Evolutionary conservation across 1,140 invertebrate species (phyloP).

Genomic region (Cryptotermes secundus): DNA sequence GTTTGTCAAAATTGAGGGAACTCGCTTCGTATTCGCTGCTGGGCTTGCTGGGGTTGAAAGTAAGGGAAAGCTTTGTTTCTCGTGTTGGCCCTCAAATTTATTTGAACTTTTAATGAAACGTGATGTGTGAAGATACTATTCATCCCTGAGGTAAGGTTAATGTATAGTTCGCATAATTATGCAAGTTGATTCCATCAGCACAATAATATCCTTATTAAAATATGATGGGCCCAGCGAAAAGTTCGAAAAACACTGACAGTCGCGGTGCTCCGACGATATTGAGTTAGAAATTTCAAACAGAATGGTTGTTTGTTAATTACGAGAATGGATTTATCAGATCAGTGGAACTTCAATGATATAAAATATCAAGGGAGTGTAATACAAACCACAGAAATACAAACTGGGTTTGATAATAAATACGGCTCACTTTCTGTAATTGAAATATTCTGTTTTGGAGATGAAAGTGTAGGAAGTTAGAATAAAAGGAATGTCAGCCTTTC

Average conservation of each 20-base stretch:
- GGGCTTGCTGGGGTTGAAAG: neutral
- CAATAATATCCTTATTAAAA: neutral
- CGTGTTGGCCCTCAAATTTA: neutral
- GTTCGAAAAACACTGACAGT: neutral
- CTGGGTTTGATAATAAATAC: neutral
- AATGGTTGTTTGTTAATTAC: neutral
- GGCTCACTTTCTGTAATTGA: neutral
- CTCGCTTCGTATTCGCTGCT: too few relatives aligned
- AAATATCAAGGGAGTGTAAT: neutral
- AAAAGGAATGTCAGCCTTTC: neutral
- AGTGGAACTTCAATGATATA: neutral
- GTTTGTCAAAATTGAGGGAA: neutral
- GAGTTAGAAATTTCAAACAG: neutral
- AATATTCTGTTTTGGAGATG: neutral
- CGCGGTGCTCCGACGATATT: neutral
- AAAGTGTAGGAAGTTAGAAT: neutral
- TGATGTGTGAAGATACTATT: neutral
- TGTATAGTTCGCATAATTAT: neutral
- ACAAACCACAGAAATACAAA: neutral
- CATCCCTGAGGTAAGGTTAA: neutral
- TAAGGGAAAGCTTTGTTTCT: neutral
- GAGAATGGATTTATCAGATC: neutral
- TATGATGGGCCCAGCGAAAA: neutral
- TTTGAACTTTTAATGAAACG: slow-evolving; percentile 5
- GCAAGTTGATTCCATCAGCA: neutral